Conservation (phyloP, 2,888 invertebrate species). For the Dione vanillae region DNA sequence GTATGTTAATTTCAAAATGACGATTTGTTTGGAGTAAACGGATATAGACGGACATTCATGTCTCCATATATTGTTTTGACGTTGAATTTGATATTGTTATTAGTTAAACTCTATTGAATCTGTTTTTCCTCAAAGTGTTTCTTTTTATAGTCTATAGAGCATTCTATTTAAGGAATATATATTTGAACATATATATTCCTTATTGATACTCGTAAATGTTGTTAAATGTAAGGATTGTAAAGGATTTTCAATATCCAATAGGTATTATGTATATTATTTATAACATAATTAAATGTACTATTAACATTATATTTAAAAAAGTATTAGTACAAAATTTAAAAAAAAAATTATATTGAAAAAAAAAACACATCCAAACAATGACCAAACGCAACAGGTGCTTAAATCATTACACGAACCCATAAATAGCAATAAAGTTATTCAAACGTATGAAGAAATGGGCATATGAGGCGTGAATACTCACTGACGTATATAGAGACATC, state of each 20-base stretch:
- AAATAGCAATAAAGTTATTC: constrained; percentile 48
- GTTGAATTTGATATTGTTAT: constrained; percentile 41
- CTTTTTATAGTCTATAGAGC: neutral
- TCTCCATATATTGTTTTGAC: constrained; percentile 38
- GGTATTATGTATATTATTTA: too few species aligned
- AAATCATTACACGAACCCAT: constrained; percentile 48
- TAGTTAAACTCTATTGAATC: constrained; percentile 20
- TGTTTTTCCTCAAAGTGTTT: neutral
- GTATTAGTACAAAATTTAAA: neutral
- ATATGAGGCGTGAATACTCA: constrained; percentile 52
- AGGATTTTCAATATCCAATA: too few species aligned
- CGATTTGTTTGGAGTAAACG: constrained; percentile 61
- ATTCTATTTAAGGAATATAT: too few species aligned
- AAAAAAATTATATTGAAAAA: neutral
- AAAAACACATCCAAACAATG: neutral
- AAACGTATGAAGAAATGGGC: constrained; percentile 30
- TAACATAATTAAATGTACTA: too few species aligned
- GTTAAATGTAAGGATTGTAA: too few species aligned
- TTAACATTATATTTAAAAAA: too few species aligned
- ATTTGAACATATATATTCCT: too few species aligned
- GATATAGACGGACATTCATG: constrained; percentile 27
- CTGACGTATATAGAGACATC: constrained; percentile 60
- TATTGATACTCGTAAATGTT: too few species aligned
- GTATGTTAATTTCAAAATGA: constrained; percentile 67
- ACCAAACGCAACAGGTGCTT: constrained; percentile 49